Base-by-base conservation (phyloP, 2,113 vertebrate species). In the Megaleporinus macrocephalus region DNA sequence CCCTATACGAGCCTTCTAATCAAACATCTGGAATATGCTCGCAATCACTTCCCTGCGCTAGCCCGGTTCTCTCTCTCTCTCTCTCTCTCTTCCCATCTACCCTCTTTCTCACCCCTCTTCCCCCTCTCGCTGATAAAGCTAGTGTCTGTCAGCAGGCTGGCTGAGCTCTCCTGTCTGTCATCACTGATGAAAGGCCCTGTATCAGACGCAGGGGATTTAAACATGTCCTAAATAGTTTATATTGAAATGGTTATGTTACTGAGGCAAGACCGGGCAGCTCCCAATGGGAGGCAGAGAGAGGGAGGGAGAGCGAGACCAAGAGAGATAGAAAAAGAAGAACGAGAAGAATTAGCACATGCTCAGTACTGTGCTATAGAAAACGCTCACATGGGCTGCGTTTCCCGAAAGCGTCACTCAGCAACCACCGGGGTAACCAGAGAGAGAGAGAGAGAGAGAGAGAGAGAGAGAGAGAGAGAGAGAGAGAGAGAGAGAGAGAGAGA, bases 11-110 rank as follows among this genome's bases (percentile, higher is more conserved):
- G 91, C 91, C 90, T 89, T 89, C 90, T 91, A 93, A 93, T 92
- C 91, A 90, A 89, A 91, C 91, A 93, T 94, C 92, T 94, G 93
- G 91, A 91, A 90, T 81, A 65, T 47, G 86, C 90, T 91, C 78
- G 73, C 71, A 80, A 81, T 82, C 70, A 76, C 83, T 86, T 87
- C 70, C 69, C 73, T 47, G 41, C 47, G 15, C 78, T 29, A 41
- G 36, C 68, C 62, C 18, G 6, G n/a, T 76, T 73, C 72, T 55
- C 59, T 26, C 26, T 75, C 24, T 61, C 30, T 1, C 44, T 24
- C 65, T 5, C 29, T 75, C 73, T n/a, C 7, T n/a, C 7, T 20
- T 33, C n/a, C 53, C 41, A 44, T 57, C 33, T 44, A 16, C 36
- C 27, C 14, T 29, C 70, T 53, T 33, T 24, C 76, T 63, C 63